Conservation (phyloP, 1,140 invertebrate genomes). For the Drosophila bipectinata region DNA sequence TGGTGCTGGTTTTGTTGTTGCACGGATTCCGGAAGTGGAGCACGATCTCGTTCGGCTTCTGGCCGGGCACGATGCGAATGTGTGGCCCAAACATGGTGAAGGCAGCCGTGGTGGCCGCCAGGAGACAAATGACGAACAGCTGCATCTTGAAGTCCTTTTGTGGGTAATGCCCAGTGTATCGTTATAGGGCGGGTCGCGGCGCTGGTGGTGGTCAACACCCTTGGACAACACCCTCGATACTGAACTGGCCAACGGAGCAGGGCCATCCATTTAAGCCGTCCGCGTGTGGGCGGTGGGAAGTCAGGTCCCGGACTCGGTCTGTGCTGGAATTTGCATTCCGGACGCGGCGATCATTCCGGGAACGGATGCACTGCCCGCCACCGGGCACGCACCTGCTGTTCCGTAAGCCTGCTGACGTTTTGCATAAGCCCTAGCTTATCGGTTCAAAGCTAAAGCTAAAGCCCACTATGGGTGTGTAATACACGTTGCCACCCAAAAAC, state of each 20-base stretch:
- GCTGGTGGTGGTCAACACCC: slow-evolving; percentile 19
- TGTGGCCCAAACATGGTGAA: slow-evolving; percentile 63
- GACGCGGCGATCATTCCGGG: slow-evolving; percentile 8
- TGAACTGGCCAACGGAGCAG: slow-evolving; percentile 13
- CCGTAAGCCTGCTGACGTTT: slow-evolving; percentile 7
- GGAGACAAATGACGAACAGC: slow-evolving; percentile 50
- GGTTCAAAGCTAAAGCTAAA: no score
- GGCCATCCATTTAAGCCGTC: slow-evolving; percentile 51
- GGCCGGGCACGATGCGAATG: slow-evolving; percentile 58
- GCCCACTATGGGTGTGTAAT: not conserved
- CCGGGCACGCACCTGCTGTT: slow-evolving; percentile 41
- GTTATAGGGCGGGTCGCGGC: slow-evolving; percentile 7
- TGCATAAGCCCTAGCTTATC: slow-evolving; percentile 39
- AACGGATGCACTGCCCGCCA: slow-evolving; percentile 37
- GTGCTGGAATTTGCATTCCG: slow-evolving; percentile 46
- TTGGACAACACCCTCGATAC: slow-evolving; percentile 45
- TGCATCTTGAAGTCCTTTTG: slow-evolving; percentile 40
- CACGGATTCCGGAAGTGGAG: slow-evolving; percentile 66
- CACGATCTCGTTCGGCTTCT: slow-evolving; percentile 58
- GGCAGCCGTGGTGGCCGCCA: slow-evolving; percentile 47
- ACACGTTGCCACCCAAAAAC: slow-evolving; percentile 11
- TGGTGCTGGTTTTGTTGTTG: slow-evolving; percentile 60
- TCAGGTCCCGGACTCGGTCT: slow-evolving; percentile 8
- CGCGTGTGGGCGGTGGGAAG: not conserved
- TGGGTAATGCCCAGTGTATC: slow-evolving; percentile 3